phyloP scores from a whole-genome alignment of 2,797 vertebrate species.

The Meda fulgida region DNA sequence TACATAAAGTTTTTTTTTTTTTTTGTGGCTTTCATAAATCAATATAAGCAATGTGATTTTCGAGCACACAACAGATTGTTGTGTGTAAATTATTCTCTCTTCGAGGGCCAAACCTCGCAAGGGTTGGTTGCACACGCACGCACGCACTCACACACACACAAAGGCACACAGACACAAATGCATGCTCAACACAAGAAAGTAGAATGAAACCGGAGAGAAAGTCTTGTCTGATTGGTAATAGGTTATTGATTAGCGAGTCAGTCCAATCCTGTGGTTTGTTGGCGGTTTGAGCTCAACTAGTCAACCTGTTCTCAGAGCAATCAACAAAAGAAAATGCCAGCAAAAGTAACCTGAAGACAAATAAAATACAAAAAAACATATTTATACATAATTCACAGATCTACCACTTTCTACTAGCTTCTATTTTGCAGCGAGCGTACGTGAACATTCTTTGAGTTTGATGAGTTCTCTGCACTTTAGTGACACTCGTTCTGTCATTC shows the following conservation, averaged over 20 bases:
- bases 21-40: slow-evolving; percentile 15
- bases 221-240: slow-evolving; percentile 59
- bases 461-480: neutral
- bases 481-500: neutral
- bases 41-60: slow-evolving; percentile 31
- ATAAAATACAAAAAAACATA: neutral
- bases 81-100: slow-evolving; percentile 12
- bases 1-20: slow-evolving; percentile 34
- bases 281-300: slow-evolving; percentile 4
- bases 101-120: neutral
- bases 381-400: neutral
- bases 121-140: slow-evolving; percentile 1
- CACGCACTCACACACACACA: neutral
- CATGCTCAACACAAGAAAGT: neutral
- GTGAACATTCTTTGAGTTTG: neutral
- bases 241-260: slow-evolving; percentile 64
- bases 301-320: neutral
- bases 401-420: neutral
- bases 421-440: neutral
- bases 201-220: slow-evolving; percentile 47
- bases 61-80: slow-evolving; percentile 12
- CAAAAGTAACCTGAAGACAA: neutral
- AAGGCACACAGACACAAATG: neutral
- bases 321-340: neutral
- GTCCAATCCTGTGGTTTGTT: slow-evolving; percentile 21